These are phyloP conservation scores for Zosterops japonicus DNA, from an alignment of 2,113 vertebrate species.

Conservation along the genomic window DNA sequence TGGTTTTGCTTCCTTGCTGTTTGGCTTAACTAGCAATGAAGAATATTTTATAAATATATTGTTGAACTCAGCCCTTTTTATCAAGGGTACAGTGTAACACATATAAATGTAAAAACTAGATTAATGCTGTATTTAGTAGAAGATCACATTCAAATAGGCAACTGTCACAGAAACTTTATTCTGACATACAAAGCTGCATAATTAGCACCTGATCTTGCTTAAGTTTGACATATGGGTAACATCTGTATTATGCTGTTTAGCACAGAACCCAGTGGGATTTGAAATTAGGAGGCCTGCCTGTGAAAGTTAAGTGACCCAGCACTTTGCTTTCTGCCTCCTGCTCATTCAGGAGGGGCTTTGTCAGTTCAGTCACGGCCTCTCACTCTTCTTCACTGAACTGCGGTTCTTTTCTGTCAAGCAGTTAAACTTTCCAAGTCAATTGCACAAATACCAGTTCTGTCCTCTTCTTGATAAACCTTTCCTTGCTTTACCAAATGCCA, in stretches of 20 bases:
- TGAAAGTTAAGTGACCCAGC: neutral
- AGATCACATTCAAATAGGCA: neutral
- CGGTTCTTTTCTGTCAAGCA: fast-evolving
- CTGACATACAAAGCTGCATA: neutral
- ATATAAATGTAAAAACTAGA: neutral
- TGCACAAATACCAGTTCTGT: neutral
- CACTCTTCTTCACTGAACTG: neutral
- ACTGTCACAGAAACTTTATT: neutral
- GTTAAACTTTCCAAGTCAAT: neutral
- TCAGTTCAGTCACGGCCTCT: fast-evolving
- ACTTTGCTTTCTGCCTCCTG: neutral
- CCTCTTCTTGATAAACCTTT: neutral
- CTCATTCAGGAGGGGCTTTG: neutral
- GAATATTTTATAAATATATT: neutral
- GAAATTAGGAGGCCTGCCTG: neutral
- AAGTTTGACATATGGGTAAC: neutral
- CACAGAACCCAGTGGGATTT: neutral
- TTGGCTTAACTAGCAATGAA: neutral
- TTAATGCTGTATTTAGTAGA: neutral
- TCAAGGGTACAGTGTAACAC: neutral
- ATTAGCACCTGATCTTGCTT: neutral
- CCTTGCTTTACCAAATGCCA: neutral
- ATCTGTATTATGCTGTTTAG: neutral
- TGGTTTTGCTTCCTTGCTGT: neutral
- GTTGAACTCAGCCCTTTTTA: neutral